Conservation (phyloP, 2,888 invertebrate species). For the Reticulitermes lucifugus region DNA sequence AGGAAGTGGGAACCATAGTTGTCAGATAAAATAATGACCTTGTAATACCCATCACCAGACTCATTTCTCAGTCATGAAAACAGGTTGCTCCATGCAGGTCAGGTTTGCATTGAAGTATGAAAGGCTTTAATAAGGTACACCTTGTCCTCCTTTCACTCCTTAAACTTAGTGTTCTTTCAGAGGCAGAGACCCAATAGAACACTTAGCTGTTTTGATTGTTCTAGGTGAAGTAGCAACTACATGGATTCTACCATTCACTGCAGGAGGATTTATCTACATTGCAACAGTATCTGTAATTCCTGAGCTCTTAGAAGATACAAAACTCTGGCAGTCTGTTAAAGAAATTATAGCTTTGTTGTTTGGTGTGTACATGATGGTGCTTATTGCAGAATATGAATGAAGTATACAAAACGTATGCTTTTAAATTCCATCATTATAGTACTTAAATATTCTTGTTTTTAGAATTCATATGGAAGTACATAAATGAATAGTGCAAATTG, state of each 20-base stretch:
- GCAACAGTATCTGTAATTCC: constrained; percentile 99
- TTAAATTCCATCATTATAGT: not conserved
- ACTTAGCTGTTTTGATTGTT: not conserved
- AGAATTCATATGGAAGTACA: not conserved
- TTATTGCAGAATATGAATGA: constrained; percentile 86
- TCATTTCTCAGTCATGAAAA: too few relatives aligned
- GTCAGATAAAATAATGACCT: too few relatives aligned
- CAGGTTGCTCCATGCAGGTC: too few relatives aligned
- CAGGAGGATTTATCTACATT: constrained; percentile 99
- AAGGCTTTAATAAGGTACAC: too few relatives aligned
- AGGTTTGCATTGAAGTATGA: too few relatives aligned
- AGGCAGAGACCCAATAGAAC: too few relatives aligned
- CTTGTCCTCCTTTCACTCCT: too few relatives aligned
- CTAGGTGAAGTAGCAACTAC: constrained; percentile 77
- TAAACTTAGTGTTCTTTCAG: too few relatives aligned
- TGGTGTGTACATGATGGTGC: constrained; percentile 96
- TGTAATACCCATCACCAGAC: too few relatives aligned
- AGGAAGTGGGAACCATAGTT: too few relatives aligned
- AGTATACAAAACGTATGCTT: not conserved
- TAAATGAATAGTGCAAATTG: too few relatives aligned
- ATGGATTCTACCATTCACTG: constrained; percentile 97
- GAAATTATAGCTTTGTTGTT: constrained; percentile 90
- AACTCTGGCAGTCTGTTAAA: constrained; percentile 88
- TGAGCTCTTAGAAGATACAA: constrained; percentile 90
- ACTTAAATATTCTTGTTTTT: not conserved